A percentile compares a stretch with the other conserved stretches of the same genome.
Conservation (phyloP, 2,888 invertebrate species). For the Hydraecia micacea region DNA sequence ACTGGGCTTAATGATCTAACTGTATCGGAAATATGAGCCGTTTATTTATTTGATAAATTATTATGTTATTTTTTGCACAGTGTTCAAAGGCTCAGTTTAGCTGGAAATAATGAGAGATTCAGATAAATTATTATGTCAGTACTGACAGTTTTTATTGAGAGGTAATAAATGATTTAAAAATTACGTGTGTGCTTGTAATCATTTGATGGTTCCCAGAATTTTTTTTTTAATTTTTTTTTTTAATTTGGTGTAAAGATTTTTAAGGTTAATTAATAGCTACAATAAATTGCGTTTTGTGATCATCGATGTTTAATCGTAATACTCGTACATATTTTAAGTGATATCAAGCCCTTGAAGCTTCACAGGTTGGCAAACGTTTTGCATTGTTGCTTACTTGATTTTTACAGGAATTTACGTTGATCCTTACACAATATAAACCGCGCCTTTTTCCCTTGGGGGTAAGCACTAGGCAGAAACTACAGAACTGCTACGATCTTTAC, state of each 20-base stretch:
- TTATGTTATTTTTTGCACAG: conserved; percentile 41
- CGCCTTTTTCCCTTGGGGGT: background rate
- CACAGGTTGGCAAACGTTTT: background rate
- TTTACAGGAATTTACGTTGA: background rate
- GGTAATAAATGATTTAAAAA: conserved; percentile 49
- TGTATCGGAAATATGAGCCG: conserved; percentile 34
- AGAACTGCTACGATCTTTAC: background rate
- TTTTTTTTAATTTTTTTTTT: background rate
- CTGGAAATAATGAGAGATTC: conserved; percentile 36
- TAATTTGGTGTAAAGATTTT: conserved; percentile 6
- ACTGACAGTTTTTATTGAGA: conserved; percentile 35
- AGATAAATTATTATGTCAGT: conserved; percentile 41
- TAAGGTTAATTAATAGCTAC: background rate
- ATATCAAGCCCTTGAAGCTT: background rate
- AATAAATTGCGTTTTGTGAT: background rate
- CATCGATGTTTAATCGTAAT: background rate
- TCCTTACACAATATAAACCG: background rate
- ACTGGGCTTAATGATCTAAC: conserved; percentile 67
- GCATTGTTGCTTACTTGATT: background rate
- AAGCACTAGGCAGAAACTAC: background rate
- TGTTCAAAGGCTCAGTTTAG: conserved; percentile 24
- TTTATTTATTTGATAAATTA: conserved; percentile 50
- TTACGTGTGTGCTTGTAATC: conserved; percentile 20
- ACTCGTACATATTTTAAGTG: too few species aligned
- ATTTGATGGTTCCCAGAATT: conserved; percentile 27